Evolutionary conservation across 2,888 invertebrate species (phyloP).

Genomic region (Drosophila suboccidentalis): DNA sequence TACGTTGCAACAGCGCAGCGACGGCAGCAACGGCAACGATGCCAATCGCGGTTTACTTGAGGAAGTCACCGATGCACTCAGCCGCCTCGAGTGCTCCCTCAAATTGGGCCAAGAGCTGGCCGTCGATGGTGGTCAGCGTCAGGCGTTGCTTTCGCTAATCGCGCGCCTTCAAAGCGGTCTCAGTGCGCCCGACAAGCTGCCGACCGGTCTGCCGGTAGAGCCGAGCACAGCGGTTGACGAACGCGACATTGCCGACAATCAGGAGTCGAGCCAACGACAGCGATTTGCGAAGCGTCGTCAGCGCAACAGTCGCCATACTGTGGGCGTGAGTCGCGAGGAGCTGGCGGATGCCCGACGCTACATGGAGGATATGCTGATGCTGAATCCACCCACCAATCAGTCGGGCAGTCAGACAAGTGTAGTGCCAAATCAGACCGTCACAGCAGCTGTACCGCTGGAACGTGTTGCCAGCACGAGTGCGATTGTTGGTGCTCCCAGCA

Average conservation of each 20-base stretch:
- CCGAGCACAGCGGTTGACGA: not conserved
- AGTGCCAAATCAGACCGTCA: slow-evolving; percentile 47
- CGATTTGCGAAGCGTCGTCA: slow-evolving; percentile 87
- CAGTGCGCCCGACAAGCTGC: slow-evolving; percentile 82
- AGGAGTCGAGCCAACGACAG: slow-evolving; percentile 84
- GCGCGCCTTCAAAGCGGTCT: slow-evolving; percentile 89
- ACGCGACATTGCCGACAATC: slow-evolving; percentile 44
- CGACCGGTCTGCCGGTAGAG: not conserved
- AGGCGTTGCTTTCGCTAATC: slow-evolving; percentile 89
- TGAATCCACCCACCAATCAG: slow-evolving; percentile 53
- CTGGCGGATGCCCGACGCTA: slow-evolving; percentile 91
- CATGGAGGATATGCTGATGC: slow-evolving; percentile 88
- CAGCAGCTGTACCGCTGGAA: slow-evolving; percentile 76
- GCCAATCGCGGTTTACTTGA: slow-evolving; percentile 88
- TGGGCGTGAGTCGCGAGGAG: slow-evolving; percentile 93
- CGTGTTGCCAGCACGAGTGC: slow-evolving; percentile 86
- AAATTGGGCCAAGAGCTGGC: slow-evolving; percentile 87
- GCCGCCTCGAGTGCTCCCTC: slow-evolving; percentile 91
- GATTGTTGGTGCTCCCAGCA: slow-evolving; percentile 66
- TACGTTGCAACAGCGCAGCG: slow-evolving; percentile 87
- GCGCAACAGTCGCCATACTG: slow-evolving; percentile 91
- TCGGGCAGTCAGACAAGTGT: slow-evolving; percentile 50
- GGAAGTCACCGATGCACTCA: slow-evolving; percentile 92
- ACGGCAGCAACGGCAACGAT: slow-evolving; percentile 84
- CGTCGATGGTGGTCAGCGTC: slow-evolving; percentile 86